Evolutionary conservation across 1,140 invertebrate species (phyloP).

Genomic region (Drosophila burlai): DNA sequence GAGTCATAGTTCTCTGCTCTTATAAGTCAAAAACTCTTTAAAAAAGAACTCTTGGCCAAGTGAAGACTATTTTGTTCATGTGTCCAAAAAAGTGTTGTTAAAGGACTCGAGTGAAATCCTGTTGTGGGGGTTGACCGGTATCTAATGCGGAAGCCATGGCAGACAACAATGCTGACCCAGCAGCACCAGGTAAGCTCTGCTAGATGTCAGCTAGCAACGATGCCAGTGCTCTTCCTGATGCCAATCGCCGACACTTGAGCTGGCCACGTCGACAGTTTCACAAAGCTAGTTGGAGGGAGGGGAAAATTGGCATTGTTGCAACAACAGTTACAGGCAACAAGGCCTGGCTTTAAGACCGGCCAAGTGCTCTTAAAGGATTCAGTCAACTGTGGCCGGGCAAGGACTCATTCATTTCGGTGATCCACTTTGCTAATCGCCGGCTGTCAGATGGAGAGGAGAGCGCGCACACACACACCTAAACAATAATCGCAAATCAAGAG

Average conservation of each 20-base stretch:
- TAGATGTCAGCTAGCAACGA: conserved; percentile 30
- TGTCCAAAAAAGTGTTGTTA: conserved; percentile 14
- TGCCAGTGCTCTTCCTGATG: conserved; percentile 56
- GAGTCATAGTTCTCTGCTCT: neutral
- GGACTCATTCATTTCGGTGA: conserved; percentile 71
- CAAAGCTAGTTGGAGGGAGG: neutral
- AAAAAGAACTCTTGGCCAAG: neutral
- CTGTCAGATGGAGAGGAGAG: conserved; percentile 50
- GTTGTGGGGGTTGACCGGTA: conserved; percentile 42
- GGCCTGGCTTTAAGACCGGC: conserved; percentile 27
- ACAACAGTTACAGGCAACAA: conserved; percentile 9
- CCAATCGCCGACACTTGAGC: conserved; percentile 68
- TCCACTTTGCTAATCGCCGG: conserved; percentile 79
- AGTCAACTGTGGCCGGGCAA: conserved; percentile 18
- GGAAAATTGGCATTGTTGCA: conserved; percentile 42
- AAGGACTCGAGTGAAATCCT: conserved; percentile 1
- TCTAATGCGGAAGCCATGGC: conserved; percentile 65
- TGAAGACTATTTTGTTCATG: conserved; percentile 1
- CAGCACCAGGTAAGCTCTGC: conserved; percentile 44
- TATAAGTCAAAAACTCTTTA: neutral
- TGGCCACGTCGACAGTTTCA: conserved; percentile 68
- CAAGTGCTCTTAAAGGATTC: conserved; percentile 47
- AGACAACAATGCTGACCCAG: conserved; percentile 70
- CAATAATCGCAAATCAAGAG: conserved; percentile 82
- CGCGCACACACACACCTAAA: conserved; percentile 50